Evolutionary conservation across 2,113 vertebrate genomes (phyloP).

Genomic region (Piprites chloris): DNA sequence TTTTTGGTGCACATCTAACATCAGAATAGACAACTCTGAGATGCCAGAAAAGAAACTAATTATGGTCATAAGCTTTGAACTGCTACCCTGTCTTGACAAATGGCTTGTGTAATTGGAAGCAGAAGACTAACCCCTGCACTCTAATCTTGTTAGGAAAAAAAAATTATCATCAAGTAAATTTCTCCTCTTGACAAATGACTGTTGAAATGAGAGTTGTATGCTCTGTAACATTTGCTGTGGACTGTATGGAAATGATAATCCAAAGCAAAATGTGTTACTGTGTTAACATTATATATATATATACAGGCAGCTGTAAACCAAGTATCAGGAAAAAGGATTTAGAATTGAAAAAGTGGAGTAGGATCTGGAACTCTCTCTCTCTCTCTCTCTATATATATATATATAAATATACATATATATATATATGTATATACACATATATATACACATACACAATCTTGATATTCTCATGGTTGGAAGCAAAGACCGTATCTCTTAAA

Average conservation of each 20-base stretch:
- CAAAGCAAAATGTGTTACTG: not conserved
- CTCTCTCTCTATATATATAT: not conserved
- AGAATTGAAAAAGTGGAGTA: not conserved
- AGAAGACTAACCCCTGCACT: not conserved
- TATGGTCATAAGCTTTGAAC: not conserved
- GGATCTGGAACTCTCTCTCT: not conserved
- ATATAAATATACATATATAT: too few species aligned
- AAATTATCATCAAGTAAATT: not conserved
- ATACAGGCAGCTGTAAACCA: not conserved
- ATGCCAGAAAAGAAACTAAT: conserved; percentile 3
- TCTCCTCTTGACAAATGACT: not conserved
- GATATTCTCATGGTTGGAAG: not conserved
- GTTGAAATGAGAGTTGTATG: not conserved
- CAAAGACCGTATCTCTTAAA: not conserved
- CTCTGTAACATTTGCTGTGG: not conserved
- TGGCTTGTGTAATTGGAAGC: not conserved
- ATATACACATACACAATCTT: not conserved
- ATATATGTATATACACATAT: too few species aligned
- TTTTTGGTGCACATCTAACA: not conserved
- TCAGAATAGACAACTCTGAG: not conserved
- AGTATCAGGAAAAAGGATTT: not conserved
- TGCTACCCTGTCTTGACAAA: conserved; percentile 1
- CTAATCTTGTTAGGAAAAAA: not conserved
- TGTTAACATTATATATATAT: not conserved
- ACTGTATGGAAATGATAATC: not conserved